A percentile compares a stretch with the other conserved stretches of the same genome.
These are phyloP conservation scores for Drosophila paramelanica DNA, from an alignment of 2,888 invertebrate genomes.

Conservation along the genomic window DNA sequence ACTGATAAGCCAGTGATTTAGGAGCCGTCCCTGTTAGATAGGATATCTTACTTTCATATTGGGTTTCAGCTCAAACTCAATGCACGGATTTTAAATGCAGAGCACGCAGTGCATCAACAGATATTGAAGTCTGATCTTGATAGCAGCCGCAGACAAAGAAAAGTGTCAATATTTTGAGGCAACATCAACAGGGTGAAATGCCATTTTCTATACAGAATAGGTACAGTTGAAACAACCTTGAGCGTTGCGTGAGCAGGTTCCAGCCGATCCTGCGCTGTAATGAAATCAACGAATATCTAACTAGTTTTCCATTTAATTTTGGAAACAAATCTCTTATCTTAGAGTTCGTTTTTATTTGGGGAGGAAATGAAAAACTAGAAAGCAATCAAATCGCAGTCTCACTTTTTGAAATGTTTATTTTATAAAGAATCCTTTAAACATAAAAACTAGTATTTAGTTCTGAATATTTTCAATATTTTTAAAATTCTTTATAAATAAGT, in stretches of 20 bases:
- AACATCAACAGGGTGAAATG: conserved; percentile 29
- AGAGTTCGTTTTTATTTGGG: no score
- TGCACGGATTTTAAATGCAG: conserved; percentile 13
- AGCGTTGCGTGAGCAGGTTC: neutral
- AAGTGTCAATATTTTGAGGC: conserved; percentile 41
- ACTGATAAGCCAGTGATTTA: conserved; percentile 37
- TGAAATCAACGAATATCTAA: neutral
- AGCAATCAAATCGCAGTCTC: no score
- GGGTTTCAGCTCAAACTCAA: conserved; percentile 23
- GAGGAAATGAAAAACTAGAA: no score
- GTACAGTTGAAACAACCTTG: conserved; percentile 25
- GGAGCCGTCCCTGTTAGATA: conserved; percentile 27
- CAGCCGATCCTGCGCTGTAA: neutral
- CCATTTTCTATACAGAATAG: neutral
- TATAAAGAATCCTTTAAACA: no score
- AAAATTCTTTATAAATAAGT: no score
- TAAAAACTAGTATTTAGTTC: no score
- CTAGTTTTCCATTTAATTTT: neutral
- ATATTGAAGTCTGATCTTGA: conserved; percentile 28
- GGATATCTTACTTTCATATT: conserved; percentile 31
- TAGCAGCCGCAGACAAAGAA: conserved; percentile 17
- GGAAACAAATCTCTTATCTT: neutral
- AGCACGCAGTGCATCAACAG: conserved; percentile 12
- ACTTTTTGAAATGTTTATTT: no score
- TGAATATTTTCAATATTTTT: no score